These are phyloP conservation scores for Centroberyx gerrardi DNA, from an alignment of 2,797 vertebrate species.

Conservation along the genomic window DNA sequence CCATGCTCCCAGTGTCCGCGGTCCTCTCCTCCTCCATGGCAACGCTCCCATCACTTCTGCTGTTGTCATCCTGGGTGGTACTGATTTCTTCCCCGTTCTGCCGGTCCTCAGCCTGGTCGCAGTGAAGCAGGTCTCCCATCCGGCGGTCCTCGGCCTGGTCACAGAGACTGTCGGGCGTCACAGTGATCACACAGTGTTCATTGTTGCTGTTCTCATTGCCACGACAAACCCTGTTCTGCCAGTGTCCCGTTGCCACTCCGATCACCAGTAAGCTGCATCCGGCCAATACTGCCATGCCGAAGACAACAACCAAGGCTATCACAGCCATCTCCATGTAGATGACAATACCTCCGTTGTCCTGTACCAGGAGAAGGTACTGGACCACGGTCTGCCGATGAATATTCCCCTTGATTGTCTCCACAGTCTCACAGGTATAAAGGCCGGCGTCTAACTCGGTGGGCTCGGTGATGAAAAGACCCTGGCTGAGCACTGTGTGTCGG, in stretches of 20 bases:
- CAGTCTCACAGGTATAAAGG: constrained; percentile 52
- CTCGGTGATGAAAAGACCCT: constrained; percentile 39
- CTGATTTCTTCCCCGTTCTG: no score
- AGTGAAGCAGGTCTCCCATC: neutral
- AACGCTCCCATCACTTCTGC: no score
- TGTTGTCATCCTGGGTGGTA: no score
- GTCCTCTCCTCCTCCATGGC: neutral
- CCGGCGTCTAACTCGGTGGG: constrained; percentile 39
- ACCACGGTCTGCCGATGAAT: constrained; percentile 25
- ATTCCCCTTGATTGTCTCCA: constrained; percentile 39
- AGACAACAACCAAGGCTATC: no score
- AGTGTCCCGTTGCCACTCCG: no score
- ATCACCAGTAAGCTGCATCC: neutral
- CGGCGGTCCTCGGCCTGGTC: no score
- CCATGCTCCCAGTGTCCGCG: neutral
- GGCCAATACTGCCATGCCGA: no score
- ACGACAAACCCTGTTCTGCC: no score
- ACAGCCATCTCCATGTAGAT: neutral
- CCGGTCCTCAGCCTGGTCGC: neutral
- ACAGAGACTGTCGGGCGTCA: no score
- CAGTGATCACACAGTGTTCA: no score
- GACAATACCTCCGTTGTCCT: neutral
- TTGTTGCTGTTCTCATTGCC: no score
- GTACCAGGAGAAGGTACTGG: constrained; percentile 33
- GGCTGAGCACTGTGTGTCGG: constrained; percentile 30